Evolutionary conservation across 2,888 invertebrate genomes (phyloP).

Genomic region (Perizoma affinitatum): DNA sequence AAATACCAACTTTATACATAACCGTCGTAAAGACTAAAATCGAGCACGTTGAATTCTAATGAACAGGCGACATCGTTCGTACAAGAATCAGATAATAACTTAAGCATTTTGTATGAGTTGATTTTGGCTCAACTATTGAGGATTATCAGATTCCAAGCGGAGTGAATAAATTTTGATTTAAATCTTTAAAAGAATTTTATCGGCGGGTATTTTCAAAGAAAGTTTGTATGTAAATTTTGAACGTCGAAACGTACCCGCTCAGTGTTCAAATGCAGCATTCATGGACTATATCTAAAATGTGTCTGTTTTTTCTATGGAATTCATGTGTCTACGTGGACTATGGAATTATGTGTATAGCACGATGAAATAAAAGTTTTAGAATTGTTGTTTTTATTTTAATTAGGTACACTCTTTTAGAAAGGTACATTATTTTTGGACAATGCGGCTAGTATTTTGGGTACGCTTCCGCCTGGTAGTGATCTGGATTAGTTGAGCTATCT

Average conservation of each 20-base stretch:
- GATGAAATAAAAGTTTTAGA: neutral
- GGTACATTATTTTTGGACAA: no score
- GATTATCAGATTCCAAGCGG: constrained; percentile 59
- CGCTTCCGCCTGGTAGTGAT: no score
- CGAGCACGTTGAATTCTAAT: constrained; percentile 50
- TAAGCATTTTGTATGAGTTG: constrained; percentile 64
- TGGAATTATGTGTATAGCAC: constrained; percentile 1
- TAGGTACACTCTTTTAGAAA: neutral
- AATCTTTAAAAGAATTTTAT: constrained; percentile 45
- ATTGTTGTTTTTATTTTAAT: neutral
- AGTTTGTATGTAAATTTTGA: constrained; percentile 39
- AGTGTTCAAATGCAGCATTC: constrained; percentile 40
- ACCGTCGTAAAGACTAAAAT: constrained; percentile 51
- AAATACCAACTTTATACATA: constrained; percentile 57
- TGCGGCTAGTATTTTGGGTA: no score
- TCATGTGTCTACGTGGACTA: constrained; percentile 7
- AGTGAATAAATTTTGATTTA: constrained; percentile 54
- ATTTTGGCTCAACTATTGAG: constrained; percentile 59
- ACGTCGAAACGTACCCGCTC: constrained; percentile 37
- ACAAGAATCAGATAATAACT: constrained; percentile 68
- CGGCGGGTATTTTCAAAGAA: constrained; percentile 41
- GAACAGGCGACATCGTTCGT: constrained; percentile 59
- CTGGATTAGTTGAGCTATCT: no score
- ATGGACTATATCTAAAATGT: constrained; percentile 34
- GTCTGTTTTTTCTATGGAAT: constrained; percentile 19